Conservation (phyloP, 2,797 vertebrate species). For the Pyrocephalus nanus region DNA sequence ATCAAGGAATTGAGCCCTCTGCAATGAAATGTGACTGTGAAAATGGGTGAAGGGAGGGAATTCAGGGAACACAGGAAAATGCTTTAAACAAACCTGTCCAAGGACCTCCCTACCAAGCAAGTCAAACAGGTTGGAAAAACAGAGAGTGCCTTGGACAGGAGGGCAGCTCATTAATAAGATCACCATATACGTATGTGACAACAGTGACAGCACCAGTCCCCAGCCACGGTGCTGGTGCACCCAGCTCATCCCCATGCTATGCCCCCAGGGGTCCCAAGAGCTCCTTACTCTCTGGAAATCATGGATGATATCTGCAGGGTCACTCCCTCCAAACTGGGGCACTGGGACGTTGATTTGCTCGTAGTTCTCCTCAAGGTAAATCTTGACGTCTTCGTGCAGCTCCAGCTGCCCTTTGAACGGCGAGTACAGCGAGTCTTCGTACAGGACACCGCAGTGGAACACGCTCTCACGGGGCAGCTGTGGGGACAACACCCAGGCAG, state of each 20-base stretch:
- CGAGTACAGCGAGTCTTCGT: constrained; percentile 85
- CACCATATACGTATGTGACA: rapidly evolving
- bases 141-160: not conserved
- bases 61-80: not conserved
- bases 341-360: constrained; percentile 90
- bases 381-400: constrained; percentile 91
- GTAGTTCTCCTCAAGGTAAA: constrained; percentile 90
- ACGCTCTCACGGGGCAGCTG: constrained; percentile 87
- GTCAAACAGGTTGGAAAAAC: not conserved
- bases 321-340: constrained; percentile 89
- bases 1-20: not conserved
- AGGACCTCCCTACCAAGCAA: not conserved
- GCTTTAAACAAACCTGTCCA: not conserved
- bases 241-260: not conserved
- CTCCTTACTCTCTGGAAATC: constrained; percentile 90
- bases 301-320: constrained; percentile 93
- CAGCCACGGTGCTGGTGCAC: rapidly evolving
- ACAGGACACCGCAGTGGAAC: constrained; percentile 88
- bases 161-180: not conserved
- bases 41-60: not conserved
- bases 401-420: constrained; percentile 83
- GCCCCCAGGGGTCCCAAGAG: not conserved
- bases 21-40: rapidly evolving
- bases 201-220: not conserved
- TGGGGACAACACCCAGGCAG: not conserved